phyloP scores from a whole-genome alignment of 2,888 invertebrate genomes.

The Tanytarsus gracilentus region DNA sequence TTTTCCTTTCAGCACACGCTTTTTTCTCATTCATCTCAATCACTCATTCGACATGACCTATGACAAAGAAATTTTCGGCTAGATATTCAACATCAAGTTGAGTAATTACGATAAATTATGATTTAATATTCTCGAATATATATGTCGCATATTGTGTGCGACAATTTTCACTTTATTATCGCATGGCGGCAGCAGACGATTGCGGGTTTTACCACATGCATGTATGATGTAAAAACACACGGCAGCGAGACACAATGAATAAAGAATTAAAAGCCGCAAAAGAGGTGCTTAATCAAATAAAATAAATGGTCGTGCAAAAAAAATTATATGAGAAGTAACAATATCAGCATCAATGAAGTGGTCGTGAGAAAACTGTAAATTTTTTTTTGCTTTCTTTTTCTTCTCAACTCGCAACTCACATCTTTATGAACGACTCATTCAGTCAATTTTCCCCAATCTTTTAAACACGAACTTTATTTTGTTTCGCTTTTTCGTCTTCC shows the following conservation, averaged over 20 bases:
- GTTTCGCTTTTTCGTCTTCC: not conserved
- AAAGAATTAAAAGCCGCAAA: not conserved
- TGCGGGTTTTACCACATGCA: not conserved
- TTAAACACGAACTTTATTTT: not conserved
- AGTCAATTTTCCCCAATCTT: not conserved
- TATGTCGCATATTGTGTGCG: not conserved
- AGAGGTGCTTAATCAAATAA: not conserved
- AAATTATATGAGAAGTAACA: not conserved
- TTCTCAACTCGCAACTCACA: too few species aligned
- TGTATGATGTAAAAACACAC: not conserved
- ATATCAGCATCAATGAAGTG: not conserved
- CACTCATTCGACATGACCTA: conserved; percentile 7
- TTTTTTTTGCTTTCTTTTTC: conserved; percentile 13
- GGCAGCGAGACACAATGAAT: not conserved
- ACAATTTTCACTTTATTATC: conserved; percentile 19
- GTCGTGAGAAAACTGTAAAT: conserved; percentile 11
- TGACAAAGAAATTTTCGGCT: conserved; percentile 6
- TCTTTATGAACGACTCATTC: not conserved
- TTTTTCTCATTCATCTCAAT: not conserved
- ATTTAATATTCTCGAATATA: not conserved
- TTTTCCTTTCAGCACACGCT: not conserved
- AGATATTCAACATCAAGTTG: not conserved
- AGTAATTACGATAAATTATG: not conserved
- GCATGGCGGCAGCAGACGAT: not conserved
- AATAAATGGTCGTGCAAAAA: not conserved